Conservation (phyloP, 2,113 vertebrate genomes). For the Pituophis catenifer region DNA sequence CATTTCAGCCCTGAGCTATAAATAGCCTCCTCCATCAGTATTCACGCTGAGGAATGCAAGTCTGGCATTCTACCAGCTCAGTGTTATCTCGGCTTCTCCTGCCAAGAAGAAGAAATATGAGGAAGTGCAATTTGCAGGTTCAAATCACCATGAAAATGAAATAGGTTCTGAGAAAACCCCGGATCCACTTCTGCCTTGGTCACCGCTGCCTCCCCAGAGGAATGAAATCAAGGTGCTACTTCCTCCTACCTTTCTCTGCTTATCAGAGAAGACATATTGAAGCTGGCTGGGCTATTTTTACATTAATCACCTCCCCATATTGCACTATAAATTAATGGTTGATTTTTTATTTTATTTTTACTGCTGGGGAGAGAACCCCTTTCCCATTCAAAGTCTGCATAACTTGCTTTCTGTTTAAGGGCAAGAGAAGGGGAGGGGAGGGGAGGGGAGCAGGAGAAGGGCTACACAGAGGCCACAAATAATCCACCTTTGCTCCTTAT, state of each 20-base stretch:
- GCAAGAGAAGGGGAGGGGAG: background rate
- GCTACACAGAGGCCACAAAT: background rate
- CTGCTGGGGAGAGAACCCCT: background rate
- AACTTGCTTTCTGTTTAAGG: background rate
- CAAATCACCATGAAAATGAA: background rate
- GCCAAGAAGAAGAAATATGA: background rate
- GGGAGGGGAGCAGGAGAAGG: background rate
- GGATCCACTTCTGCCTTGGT: background rate
- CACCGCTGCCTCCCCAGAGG: background rate
- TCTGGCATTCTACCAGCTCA: background rate
- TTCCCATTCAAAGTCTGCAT: background rate
- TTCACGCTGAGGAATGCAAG: background rate
- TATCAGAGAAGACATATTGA: background rate
- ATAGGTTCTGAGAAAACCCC: background rate
- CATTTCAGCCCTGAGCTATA: background rate
- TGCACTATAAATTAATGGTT: slow-evolving; percentile 2
- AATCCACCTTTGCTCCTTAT: background rate
- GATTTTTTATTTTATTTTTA: background rate
- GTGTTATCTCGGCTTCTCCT: background rate
- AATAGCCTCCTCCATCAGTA: background rate
- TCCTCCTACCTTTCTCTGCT: background rate
- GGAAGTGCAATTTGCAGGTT: background rate
- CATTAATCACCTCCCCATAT: slow-evolving; percentile 5
- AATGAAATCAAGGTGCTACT: background rate
- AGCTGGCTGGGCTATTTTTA: background rate